Base-by-base conservation (phyloP, 2,113 vertebrate species). In the Romanogobio albipinnatus region DNA sequence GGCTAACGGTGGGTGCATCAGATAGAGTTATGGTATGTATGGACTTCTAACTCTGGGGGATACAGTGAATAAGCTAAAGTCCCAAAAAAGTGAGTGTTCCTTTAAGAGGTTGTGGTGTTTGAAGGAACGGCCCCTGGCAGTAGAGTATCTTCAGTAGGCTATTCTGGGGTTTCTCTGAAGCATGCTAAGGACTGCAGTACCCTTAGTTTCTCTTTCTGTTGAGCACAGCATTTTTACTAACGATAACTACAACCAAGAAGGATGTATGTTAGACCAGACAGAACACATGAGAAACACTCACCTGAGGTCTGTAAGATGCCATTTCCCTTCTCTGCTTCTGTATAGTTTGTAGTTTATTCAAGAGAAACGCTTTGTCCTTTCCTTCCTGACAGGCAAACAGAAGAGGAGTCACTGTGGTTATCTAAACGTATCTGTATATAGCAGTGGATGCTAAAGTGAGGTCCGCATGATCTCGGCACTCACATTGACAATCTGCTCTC, bases 361-460 rank as follows among this genome's bases (percentile, higher is more conserved):
- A 90, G 84, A 99, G 92, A 91, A 97, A 97, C 1, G 81, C 80
- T 87, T 99, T 99, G 89, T 99, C 97, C 88, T 96, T 94, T 73
- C 95, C 96, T 91, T 91, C 96, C 98, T 99, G 84, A 13, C 26
- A 82, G 47, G 76, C 83, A 88, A 73, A 64, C 81, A 66, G 47
- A 73, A 19, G 33, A 29, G 53, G 80, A n/a, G 75, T 59, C 26
- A 59, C 5, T 39, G 17, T 56, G 24, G 47, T 80, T 36, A 43
- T n/a, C n/a, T n/a, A 70, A 22, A 59, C 58, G 1, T 39, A 39
- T 39, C 39, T 39, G 6, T 36, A 39, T 7, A 39, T 39, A 39
- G 5, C 13, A 15, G 22, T 61, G 76, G 56, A 78, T 24, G 47
- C 26, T 24, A 51, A 77, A 61, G 4, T 19, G 45, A 66, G 56